phyloP scores from a whole-genome alignment of 2,113 vertebrate genomes.

The Aphyosemion australe region DNA sequence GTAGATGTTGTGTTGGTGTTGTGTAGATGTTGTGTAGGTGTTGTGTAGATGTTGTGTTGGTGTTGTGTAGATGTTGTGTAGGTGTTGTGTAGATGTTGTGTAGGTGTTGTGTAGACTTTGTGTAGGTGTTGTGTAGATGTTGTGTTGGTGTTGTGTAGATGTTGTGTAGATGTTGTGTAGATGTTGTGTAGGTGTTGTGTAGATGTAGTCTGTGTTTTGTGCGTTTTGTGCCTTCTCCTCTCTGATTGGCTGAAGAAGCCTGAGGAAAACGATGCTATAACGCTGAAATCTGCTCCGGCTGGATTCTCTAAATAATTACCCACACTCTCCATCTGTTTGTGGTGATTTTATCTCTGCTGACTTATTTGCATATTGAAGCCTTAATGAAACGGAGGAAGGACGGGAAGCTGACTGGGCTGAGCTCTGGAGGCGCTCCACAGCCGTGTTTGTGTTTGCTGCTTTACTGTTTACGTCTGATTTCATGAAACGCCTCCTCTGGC shows the following conservation, averaged over 20 bases:
- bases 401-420: constrained; percentile 76
- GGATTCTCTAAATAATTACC: constrained; percentile 82
- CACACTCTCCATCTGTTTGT: constrained; percentile 86
- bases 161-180: too few species aligned
- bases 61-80: too few species aligned
- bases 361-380: constrained; percentile 85
- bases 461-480: constrained; percentile 64
- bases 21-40: too few species aligned
- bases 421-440: constrained; percentile 73
- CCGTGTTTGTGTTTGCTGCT: constrained; percentile 71
- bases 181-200: constrained; percentile 1
- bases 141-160: too few species aligned
- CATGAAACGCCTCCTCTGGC: constrained; percentile 67
- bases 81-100: too few species aligned
- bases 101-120: too few species aligned
- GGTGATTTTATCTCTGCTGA: constrained; percentile 81
- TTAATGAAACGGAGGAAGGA: constrained; percentile 81
- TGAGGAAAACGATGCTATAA: constrained; percentile 73
- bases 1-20: too few species aligned
- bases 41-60: too few species aligned
- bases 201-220: constrained; percentile 7
- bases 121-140: too few species aligned
- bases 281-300: constrained; percentile 78
- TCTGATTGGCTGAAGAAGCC: constrained; percentile 62
- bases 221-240: constrained; percentile 29